Conservation (phyloP, 2,113 vertebrate genomes). For the Colaptes auratus region DNA sequence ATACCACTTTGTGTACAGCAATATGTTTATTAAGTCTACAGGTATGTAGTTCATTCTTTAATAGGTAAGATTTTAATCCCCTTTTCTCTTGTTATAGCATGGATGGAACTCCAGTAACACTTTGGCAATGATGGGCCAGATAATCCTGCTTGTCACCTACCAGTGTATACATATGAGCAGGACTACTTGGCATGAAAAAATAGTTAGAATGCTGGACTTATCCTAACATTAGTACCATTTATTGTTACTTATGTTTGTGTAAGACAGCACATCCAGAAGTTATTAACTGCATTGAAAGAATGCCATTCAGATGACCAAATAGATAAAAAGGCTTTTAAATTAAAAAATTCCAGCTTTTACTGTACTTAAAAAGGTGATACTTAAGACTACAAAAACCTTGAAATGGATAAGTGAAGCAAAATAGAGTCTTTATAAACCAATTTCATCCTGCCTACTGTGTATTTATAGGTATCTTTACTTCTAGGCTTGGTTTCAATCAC, state of each 20-base stretch:
- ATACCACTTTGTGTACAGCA: not conserved
- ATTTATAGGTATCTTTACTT: not conserved
- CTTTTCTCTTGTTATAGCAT: not conserved
- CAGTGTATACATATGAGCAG: fast-evolving
- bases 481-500: not conserved
- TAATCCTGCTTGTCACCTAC: not conserved
- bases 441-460: not conserved
- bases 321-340: not conserved
- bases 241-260: not conserved
- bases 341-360: not conserved
- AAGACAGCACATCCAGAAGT: not conserved
- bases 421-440: not conserved
- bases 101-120: not conserved
- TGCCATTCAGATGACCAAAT: not conserved
- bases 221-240: not conserved
- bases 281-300: not conserved
- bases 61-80: not conserved
- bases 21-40: not conserved
- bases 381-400: not conserved
- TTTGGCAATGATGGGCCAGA: not conserved
- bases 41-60: not conserved
- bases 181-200: not conserved
- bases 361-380: not conserved
- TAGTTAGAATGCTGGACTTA: not conserved
- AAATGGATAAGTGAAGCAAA: not conserved